Evolutionary conservation across 2,113 vertebrate genomes (phyloP), one percentile per base, ranked within the genome.

Genomic region (Bubo blakistoni): DNA sequence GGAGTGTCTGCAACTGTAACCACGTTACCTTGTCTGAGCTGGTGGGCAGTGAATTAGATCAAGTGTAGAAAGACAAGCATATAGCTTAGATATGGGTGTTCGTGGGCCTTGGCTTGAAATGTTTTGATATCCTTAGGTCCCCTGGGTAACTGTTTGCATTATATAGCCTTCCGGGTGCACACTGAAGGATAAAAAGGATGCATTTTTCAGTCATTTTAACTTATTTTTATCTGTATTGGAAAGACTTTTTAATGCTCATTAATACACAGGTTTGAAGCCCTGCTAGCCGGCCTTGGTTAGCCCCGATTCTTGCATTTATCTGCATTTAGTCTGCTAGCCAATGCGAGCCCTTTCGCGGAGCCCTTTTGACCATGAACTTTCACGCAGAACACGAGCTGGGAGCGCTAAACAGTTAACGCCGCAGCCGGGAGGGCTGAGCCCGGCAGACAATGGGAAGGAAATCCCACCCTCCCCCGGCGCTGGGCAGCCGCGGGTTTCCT

Each of bases 381-480:
- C 82, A 15, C 47, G 3, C 1, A 19, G 32, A 17, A 19, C 15
- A 6, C 13, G 66, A 7, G 57, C 47, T 1, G 30, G 44, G 17
- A 80, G 62, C 62, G 24, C 11, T 6, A 14, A 58, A 67, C 38
- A n/a, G 58, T 27, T 58, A 47, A 58, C 63, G 67, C 36, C 36
- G n/a, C 55, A 9, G 73, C 44, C 47, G 24, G 49, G 22, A 52
- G 62, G 66, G 67, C 84, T 44, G 71, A 49, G 92, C 62, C 54
- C 69, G 57, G 66, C 94, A 96, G 86, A 97, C 92, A 95, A 96
- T 96, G 83, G 88, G 69, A 78, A 93, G 88, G 86, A 97, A 96
- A 96, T 94, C 80, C 92, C 93, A 82, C 94, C 83, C 95, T 96
- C 88, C 88, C 72, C 59, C 67, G 17, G 85, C 82, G n/a, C 76